These are phyloP conservation scores for Gymnosoma rotundatum DNA, from an alignment of 2,888 invertebrate species.

Conservation along the genomic window DNA sequence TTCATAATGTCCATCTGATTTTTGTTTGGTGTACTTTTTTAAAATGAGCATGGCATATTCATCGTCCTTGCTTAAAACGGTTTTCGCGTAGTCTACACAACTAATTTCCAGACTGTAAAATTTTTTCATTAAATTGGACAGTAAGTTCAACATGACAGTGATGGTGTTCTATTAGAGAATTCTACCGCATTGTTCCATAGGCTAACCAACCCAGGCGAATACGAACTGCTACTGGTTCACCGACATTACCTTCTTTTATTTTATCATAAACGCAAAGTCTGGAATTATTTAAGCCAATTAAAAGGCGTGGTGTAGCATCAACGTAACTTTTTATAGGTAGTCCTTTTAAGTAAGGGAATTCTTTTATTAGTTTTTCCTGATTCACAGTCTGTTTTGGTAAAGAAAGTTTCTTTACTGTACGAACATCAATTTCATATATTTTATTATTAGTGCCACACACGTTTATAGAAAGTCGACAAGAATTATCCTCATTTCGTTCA, in stretches of 20 bases:
- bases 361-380: conserved; percentile 7
- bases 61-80: not conserved
- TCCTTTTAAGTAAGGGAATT: conserved; percentile 14
- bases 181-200: conserved; percentile 13
- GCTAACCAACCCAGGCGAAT: conserved; percentile 40
- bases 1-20: conserved; percentile 11
- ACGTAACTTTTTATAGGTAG: conserved; percentile 17
- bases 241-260: conserved; percentile 26
- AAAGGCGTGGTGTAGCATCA: conserved; percentile 16
- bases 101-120: conserved; percentile 10
- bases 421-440: conserved; percentile 16
- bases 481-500: not conserved
- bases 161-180: conserved; percentile 26
- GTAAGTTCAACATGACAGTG: conserved; percentile 23
- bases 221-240: conserved; percentile 22
- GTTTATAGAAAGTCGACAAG: conserved; percentile 27
- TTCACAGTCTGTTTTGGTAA: conserved; percentile 42
- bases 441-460: conserved; percentile 17
- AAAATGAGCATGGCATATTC: conserved; percentile 1
- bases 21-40: conserved; percentile 20
- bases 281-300: conserved; percentile 39
- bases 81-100: conserved; percentile 1
- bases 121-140: conserved; percentile 25
- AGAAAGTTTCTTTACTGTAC: conserved; percentile 38
- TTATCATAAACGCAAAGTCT: conserved; percentile 31